These are phyloP conservation scores for Mustela nigripes DNA, from an alignment of 2,113 vertebrate species.

Conservation along the genomic window DNA sequence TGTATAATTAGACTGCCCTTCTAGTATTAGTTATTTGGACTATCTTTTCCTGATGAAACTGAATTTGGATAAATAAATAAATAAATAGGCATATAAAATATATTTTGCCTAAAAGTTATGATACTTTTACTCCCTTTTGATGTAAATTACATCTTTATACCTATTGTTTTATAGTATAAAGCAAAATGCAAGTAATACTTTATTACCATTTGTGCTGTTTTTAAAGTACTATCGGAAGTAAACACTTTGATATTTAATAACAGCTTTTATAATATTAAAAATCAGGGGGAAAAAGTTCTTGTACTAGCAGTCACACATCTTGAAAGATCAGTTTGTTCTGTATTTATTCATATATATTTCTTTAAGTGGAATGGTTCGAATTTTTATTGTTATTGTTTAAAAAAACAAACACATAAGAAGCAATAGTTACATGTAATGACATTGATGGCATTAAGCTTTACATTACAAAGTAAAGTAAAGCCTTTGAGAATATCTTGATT, in stretches of 20 bases:
- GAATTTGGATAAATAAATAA: conserved; percentile 63
- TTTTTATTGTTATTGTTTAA: neutral
- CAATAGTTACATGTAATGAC: neutral
- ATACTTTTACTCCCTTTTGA: neutral
- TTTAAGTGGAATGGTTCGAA: neutral
- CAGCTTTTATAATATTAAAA: neutral
- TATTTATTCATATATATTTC: neutral
- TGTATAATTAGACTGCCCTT: conserved; percentile 61
- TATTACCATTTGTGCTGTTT: neutral
- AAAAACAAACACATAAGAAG: conserved; percentile 11
- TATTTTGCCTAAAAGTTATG: neutral
- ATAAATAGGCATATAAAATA: conserved; percentile 69
- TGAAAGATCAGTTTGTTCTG: neutral
- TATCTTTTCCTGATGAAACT: conserved; percentile 62
- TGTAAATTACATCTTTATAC: neutral
- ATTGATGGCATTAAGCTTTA: neutral
- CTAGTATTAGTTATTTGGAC: conserved; percentile 10
- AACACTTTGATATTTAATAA: conserved; percentile 3
- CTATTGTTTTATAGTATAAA: neutral
- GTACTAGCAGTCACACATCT: neutral
- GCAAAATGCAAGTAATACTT: neutral
- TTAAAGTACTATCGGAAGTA: neutral
- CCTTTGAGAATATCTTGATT: neutral
- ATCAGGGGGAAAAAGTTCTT: neutral
- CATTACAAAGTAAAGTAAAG: conserved; percentile 18